Base-by-base conservation (phyloP, 2,797 vertebrate genomes). In the Pseudocheirus occidentalis region DNA sequence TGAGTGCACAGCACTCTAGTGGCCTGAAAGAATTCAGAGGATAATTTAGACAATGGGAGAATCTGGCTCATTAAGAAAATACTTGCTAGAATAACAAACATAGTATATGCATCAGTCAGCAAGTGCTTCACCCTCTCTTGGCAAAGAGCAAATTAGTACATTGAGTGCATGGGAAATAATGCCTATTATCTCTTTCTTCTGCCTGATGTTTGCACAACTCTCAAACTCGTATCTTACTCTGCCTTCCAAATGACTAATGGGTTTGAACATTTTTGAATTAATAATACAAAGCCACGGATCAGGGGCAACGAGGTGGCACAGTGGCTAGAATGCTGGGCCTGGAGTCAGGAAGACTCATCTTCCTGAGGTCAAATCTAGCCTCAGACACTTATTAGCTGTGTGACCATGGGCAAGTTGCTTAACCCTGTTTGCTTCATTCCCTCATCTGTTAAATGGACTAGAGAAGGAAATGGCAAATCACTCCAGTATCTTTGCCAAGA, bases 1-100 rank as follows among this genome's bases (percentile, higher is more conserved):
- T 94, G 92, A 91, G 96, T 56, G 93, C 57, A 91, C 90, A n/a
- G 55, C 55, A 92, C 58, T 94, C 94, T 55, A 95, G 87, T 55
- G 0, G 0, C 94, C 53, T 50, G 55, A 62, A 94, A 96, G 91
- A 96, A 96, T 92, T 94, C 92, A 96, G 91, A 92, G 66, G 95
- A 62, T 31, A 89, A 95, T 95, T 95, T 95, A 93, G 94, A 95
- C 90, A 96, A 95, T 52, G 52, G 40, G 73, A 95, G 7, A 96
- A 81, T 92, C 57, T 96, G 94, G 91, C 16, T 96, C 73, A 62
- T 94, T 96, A 94, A 90, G 73, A 92, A 96, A 96, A 95, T 92
- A 90, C 24, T 92, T 94, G 92, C 28, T 96, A 95, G 59, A 97
- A 95, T 93, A 97, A 96, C 59, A 97, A 96, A 95, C 57, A 87